Evolutionary conservation across 2,113 vertebrate species (phyloP).

Genomic region (Vimba vimba): DNA sequence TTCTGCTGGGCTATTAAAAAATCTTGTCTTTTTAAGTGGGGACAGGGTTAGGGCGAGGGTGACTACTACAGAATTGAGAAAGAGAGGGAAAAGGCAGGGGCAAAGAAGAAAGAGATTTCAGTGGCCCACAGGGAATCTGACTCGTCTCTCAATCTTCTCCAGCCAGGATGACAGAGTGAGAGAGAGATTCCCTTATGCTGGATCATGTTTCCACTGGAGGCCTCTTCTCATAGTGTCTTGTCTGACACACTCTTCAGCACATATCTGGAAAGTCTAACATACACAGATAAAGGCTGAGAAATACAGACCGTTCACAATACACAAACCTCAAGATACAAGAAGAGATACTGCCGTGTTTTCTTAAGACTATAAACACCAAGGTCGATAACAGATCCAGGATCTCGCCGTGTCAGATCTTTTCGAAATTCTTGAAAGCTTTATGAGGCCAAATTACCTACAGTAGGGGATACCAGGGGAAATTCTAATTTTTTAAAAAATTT

Average conservation of each 20-base stretch:
- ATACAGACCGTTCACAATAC: conserved; percentile 32
- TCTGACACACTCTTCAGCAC: conserved; percentile 42
- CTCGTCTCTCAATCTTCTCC: conserved; percentile 59
- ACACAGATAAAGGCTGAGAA: conserved; percentile 44
- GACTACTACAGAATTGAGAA: conserved; percentile 43
- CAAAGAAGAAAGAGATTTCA: conserved; percentile 60
- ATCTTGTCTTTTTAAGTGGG: conserved; percentile 60
- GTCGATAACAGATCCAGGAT: conserved; percentile 8
- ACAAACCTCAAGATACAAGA: conserved; percentile 42
- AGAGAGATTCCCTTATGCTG: conserved; percentile 49
- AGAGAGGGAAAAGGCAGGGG: conserved; percentile 49
- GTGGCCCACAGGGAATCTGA: conserved; percentile 59
- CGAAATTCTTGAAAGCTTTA: conserved; percentile 4
- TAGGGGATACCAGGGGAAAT: not conserved
- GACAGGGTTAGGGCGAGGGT: conserved; percentile 54
- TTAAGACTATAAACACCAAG: conserved; percentile 35
- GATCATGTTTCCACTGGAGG: conserved; percentile 59
- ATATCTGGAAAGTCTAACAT: conserved; percentile 29
- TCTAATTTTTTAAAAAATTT: not conserved
- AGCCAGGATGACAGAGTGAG: conserved; percentile 45
- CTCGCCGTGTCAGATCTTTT: conserved; percentile 16
- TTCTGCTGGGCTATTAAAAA: conserved; percentile 55
- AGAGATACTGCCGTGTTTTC: conserved; percentile 28
- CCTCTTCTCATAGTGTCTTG: conserved; percentile 52
- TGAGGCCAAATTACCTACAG: not conserved